These are phyloP conservation scores for Noctua janthina DNA, from an alignment of 2,888 invertebrate genomes.

Conservation along the genomic window DNA sequence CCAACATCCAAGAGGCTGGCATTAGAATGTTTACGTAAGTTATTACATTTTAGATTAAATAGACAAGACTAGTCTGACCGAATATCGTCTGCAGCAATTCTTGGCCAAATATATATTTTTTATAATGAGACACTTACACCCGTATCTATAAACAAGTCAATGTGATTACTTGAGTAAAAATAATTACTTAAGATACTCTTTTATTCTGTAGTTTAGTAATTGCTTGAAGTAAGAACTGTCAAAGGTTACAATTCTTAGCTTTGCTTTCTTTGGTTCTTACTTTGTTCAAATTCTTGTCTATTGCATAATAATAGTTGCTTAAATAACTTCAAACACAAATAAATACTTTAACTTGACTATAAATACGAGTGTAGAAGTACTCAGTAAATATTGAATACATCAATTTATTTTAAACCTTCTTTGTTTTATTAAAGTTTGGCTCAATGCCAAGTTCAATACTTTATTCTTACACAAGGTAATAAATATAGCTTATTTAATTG, in stretches of 20 bases:
- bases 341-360: background rate
- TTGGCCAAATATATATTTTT: background rate
- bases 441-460: slow-evolving; percentile 45
- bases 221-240: background rate
- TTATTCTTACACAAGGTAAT: slow-evolving; percentile 23
- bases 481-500: slow-evolving; percentile 27
- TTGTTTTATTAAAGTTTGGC: slow-evolving; percentile 47
- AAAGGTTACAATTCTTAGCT: too few species aligned
- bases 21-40: slow-evolving; percentile 97
- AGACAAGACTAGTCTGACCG: background rate
- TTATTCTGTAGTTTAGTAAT: background rate
- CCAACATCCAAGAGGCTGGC: slow-evolving; percentile 97
- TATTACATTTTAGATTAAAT: background rate
- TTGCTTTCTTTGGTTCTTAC: background rate
- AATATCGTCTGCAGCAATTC: background rate
- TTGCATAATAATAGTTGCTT: background rate
- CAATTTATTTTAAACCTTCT: slow-evolving; percentile 37
- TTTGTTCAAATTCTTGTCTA: background rate
- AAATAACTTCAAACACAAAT: background rate
- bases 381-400: slow-evolving; percentile 12
- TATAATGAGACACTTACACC: background rate
- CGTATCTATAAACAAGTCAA: background rate
- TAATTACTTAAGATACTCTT: background rate
- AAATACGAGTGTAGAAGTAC: background rate
- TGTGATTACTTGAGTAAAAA: background rate